Base-by-base conservation (phyloP, 2,113 vertebrate species). In the Pelobates fuscus region DNA sequence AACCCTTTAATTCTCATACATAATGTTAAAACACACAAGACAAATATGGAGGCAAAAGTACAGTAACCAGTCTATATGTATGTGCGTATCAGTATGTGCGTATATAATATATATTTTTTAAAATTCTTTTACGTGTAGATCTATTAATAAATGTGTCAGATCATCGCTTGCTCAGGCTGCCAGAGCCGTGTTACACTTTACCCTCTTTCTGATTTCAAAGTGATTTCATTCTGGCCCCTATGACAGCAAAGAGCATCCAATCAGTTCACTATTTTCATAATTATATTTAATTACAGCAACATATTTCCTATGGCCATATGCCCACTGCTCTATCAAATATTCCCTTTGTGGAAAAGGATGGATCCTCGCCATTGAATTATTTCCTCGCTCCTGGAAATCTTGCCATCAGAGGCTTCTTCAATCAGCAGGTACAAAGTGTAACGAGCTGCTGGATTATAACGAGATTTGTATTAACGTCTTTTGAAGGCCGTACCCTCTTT, bases 341-440 rank as follows among this genome's bases (percentile, higher is more conserved):
- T 67, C 64, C 24, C 26, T 67, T 67, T 67, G 64, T 49, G 64
- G 41, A 3, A 20, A 27, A 4, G 27, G n/a, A 23, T 8, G 11
- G 10, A 7, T 27, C 41, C 26, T 49, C 7, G 25, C 64, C 43
- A 27, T 49, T 52, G 43, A 52, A 23, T 64, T 23, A 18, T 18
- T 49, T 49, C 15, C 17, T 49, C n/a, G n/a, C 44, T 49, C 32
- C 10, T 37, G 32, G 32, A 37, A 10, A 37, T 37, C 32, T 6
- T 37, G 24, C 27, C 20, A 67, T 49, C 44, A 49, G 2, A 49
- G 15, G 44, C 12, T 49, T 49, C 17, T 18, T 7, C 44, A 14
- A 17, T 49, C 43, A 49, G 17, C 43, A 67, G 64, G 64, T 27
- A 49, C 23, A 27, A 49, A 27, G 25, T 26, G 26, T 67, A 49